These are phyloP conservation scores for Quiscalus mexicanus DNA, from an alignment of 2,113 vertebrate species.

Conservation along the genomic window DNA sequence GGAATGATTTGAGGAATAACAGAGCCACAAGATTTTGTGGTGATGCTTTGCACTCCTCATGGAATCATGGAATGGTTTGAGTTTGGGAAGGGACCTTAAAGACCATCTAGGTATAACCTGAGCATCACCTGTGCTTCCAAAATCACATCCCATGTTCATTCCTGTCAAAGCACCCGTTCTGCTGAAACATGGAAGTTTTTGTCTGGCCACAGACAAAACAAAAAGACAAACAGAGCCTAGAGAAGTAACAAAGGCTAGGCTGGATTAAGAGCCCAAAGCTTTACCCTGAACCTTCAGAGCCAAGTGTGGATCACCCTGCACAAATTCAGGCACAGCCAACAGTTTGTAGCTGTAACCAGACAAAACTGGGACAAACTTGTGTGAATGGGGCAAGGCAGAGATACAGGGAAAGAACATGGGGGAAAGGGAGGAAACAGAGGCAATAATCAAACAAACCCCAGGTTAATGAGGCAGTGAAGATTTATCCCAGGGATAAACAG, in stretches of 20 bases:
- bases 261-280: not conserved
- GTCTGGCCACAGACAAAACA: not conserved
- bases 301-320: not conserved
- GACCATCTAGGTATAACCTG: not conserved
- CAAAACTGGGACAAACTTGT: not conserved
- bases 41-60: not conserved
- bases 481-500: not conserved
- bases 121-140: not conserved
- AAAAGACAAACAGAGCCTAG: not conserved
- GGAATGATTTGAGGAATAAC: not conserved
- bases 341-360: fast-evolving
- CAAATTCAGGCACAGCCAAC: not conserved
- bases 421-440: not conserved
- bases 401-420: fast-evolving
- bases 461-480: not conserved
- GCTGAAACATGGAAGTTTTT: not conserved
- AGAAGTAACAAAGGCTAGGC: not conserved
- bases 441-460: not conserved
- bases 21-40: not conserved
- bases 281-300: not conserved
- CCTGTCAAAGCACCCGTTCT: not conserved
- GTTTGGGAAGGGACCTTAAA: not conserved
- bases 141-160: not conserved
- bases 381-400: not conserved
- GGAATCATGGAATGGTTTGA: not conserved